Base-by-base conservation (phyloP, 1,140 invertebrate species). In the Helicoverpa armigera region DNA sequence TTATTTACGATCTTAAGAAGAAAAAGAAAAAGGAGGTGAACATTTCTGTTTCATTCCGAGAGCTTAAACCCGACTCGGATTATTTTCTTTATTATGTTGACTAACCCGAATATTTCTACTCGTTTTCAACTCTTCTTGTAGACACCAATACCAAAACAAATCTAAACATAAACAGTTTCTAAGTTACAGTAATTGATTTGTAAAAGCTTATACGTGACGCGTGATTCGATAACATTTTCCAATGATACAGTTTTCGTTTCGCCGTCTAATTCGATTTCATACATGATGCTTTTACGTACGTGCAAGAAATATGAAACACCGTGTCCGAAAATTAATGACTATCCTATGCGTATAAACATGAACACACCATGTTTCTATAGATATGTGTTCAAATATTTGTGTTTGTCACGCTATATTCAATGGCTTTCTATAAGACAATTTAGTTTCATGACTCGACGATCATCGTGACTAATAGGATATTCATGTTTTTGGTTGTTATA, bases 261-360 rank as follows among this genome's bases (percentile, higher is more conserved):
- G 81, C 81, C 84, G 79, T 82, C 82, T 91, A 90, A 93, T 91
- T 91, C 85, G 87, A 93, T 93, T 90, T 85, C 82, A 85, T 83
- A 88, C 84, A 82, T 58, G 83, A 83, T 87, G 82, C 81, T 80
- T 82, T 82, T 83, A 84, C 43, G 69, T 81, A 89, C 85, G 88
- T 91, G 85, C 83, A 86, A 83, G 86, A 86, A 90, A 92, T 90
- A 83, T 81, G 89, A 87, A 91, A 85, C 82, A 89, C 89, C 90
- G 88, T 88, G 83, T 83, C 88, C 77, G 84, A 89, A 86, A 85
- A 88, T 87, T 92, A 92, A 93, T 90, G 85, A 89, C 82, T 61
- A 80, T 82, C 83, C 84, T 80, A 86, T 84, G 82, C 84, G 84
- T 85, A 83, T 88, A 86, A 86, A 82, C 79, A 86, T 84, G 88